These are phyloP conservation scores for Armadillidium nasatum DNA, from an alignment of 1,140 invertebrate species.

Conservation along the genomic window DNA sequence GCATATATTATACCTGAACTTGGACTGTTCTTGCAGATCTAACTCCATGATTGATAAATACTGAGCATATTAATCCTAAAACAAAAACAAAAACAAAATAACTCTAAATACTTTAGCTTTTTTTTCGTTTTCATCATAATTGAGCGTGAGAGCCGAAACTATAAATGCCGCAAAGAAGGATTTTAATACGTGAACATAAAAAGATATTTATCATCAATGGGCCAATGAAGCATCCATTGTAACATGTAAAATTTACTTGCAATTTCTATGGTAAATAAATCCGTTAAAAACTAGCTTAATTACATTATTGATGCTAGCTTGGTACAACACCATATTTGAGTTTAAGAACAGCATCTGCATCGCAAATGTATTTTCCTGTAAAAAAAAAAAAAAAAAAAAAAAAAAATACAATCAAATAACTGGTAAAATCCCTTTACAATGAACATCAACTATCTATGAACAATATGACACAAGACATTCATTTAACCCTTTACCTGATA, in stretches of 20 bases:
- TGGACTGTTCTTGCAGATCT: too few species aligned
- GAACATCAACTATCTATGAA: too few species aligned
- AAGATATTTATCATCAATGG: neutral
- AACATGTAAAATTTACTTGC: neutral
- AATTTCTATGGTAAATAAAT: too few species aligned
- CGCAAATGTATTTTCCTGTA: conserved; percentile 79
- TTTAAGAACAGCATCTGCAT: conserved; percentile 64
- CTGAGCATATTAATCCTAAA: too few species aligned
- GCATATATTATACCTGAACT: too few species aligned
- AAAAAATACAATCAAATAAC: too few species aligned
- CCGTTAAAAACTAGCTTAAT: conserved; percentile 8
- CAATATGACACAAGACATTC: conserved; percentile 56
- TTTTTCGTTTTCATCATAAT: too few species aligned
- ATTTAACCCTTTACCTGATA: conserved; percentile 70
- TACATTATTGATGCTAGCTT: conserved; percentile 32
- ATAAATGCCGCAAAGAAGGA: too few species aligned
- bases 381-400: neutral
- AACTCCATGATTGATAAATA: too few species aligned
- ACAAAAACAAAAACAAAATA: too few species aligned
- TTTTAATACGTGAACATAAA: neutral
- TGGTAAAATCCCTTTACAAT: conserved; percentile 6
- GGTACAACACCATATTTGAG: conserved; percentile 49
- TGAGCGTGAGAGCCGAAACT: too few species aligned
- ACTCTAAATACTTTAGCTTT: too few species aligned
- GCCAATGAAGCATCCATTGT: neutral